A percentile compares a stretch with the other conserved stretches of the same genome.
These are phyloP conservation scores for Ivindomyrus marchei DNA, from an alignment of 2,113 vertebrate genomes.

Conservation along the genomic window DNA sequence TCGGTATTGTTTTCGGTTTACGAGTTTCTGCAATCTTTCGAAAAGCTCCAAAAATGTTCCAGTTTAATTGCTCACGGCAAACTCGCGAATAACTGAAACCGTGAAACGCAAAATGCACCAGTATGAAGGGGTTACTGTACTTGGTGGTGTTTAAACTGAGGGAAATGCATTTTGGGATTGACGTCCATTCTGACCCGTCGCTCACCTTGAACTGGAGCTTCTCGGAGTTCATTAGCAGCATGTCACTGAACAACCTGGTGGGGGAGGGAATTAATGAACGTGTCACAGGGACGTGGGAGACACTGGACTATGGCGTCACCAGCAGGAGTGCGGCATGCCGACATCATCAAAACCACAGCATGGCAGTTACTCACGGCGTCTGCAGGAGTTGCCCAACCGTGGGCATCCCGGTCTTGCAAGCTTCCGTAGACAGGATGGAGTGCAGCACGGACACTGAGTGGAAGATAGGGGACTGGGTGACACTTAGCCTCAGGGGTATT, in stretches of 20 bases:
- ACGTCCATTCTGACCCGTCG: background rate
- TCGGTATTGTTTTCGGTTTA: background rate
- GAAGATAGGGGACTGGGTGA: background rate
- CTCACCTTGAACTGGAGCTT: conserved; percentile 91
- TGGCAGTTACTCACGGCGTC: conserved; percentile 73
- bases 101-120: background rate
- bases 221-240: conserved; percentile 76
- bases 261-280: conserved; percentile 19
- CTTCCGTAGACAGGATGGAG: conserved; percentile 89
- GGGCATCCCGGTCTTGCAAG: conserved; percentile 88
- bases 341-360: background rate
- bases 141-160: background rate
- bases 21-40: background rate
- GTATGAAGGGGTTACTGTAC: background rate
- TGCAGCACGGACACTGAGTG: conserved; percentile 82
- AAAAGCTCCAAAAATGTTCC: background rate
- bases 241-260: conserved; percentile 81
- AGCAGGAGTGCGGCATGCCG: background rate
- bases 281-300: background rate
- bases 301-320: background rate
- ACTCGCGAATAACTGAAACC: background rate
- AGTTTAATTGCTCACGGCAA: background rate
- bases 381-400: conserved; percentile 78
- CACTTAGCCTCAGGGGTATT: background rate
- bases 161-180: background rate